A percentile compares a stretch with the other conserved stretches of the same genome.
These are phyloP conservation scores for Choristoneura rosaceana DNA, from an alignment of 2,888 invertebrate species.

Conservation along the genomic window DNA sequence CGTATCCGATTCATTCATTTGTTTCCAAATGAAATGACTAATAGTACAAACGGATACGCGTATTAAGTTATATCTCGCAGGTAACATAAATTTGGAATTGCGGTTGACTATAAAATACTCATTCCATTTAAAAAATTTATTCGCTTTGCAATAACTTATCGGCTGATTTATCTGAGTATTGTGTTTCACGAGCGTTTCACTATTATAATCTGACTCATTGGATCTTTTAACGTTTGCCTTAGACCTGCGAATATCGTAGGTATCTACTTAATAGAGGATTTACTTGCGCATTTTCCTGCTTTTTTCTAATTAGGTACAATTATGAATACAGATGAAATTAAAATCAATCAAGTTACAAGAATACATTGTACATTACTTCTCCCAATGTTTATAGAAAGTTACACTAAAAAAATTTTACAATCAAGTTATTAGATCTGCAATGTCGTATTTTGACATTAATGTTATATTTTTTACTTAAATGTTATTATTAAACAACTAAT, in stretches of 20 bases:
- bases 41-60: conserved; percentile 20
- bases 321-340: background rate
- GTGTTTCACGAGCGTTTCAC: conserved; percentile 20
- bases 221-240: background rate
- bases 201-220: conserved; percentile 8
- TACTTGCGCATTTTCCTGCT: background rate
- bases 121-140: conserved; percentile 23
- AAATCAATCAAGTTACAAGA: too few relatives aligned
- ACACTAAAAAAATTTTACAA: too few relatives aligned
- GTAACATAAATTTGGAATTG: conserved; percentile 38
- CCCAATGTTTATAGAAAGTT: too few relatives aligned
- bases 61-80: conserved; percentile 25
- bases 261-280: too few relatives aligned
- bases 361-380: too few relatives aligned
- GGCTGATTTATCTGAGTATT: conserved; percentile 18
- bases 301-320: background rate
- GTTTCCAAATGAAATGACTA: conserved; percentile 18
- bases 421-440: too few relatives aligned
- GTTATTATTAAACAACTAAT: too few relatives aligned
- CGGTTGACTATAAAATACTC: conserved; percentile 33
- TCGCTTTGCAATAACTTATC: conserved; percentile 19
- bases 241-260: background rate
- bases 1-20: conserved; percentile 24
- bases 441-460: too few relatives aligned
- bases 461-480: too few relatives aligned